Conservation (phyloP, 2,888 invertebrate species). For the Gryllus longicercus region DNA sequence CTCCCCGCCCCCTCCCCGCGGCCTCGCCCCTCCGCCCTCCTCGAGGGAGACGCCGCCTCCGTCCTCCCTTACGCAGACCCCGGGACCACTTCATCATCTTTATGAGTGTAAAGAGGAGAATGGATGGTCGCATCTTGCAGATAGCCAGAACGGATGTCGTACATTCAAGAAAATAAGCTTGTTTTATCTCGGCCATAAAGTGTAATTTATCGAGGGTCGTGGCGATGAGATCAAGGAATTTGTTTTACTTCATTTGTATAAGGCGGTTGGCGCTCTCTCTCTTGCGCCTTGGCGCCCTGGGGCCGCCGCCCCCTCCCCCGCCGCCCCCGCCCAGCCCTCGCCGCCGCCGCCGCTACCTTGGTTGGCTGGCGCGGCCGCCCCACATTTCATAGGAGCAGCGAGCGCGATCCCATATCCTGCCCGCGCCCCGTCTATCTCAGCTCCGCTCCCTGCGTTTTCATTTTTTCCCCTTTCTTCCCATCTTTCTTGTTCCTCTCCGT, state of each 20-base stretch:
- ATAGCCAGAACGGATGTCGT: conserved; percentile 44
- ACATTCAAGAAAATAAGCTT: conserved; percentile 51
- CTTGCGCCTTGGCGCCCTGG: background rate
- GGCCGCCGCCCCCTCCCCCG: background rate
- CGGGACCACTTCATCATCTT: conserved; percentile 38
- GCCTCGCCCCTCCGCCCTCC: background rate
- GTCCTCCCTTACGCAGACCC: conserved; percentile 23
- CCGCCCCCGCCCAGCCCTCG: background rate
- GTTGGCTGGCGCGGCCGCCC: background rate
- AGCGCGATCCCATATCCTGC: conserved; percentile 1
- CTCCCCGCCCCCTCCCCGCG: background rate
- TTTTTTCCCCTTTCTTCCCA: too few species aligned
- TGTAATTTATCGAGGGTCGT: conserved; percentile 47
- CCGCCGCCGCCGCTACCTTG: background rate
- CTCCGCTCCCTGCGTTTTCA: too few species aligned
- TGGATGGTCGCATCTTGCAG: conserved; percentile 43
- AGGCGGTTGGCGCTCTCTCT: background rate
- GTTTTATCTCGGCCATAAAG: conserved; percentile 51
- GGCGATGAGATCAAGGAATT: conserved; percentile 42
- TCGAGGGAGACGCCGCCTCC: conserved; percentile 2
- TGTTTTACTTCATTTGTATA: conserved; percentile 26
- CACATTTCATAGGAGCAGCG: background rate
- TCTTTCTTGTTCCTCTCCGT: too few species aligned
- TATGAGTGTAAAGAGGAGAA: conserved; percentile 39
- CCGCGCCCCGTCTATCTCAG: background rate